These are phyloP conservation scores for Girardinus metallicus DNA, from an alignment of 2,797 vertebrate genomes.

Conservation along the genomic window DNA sequence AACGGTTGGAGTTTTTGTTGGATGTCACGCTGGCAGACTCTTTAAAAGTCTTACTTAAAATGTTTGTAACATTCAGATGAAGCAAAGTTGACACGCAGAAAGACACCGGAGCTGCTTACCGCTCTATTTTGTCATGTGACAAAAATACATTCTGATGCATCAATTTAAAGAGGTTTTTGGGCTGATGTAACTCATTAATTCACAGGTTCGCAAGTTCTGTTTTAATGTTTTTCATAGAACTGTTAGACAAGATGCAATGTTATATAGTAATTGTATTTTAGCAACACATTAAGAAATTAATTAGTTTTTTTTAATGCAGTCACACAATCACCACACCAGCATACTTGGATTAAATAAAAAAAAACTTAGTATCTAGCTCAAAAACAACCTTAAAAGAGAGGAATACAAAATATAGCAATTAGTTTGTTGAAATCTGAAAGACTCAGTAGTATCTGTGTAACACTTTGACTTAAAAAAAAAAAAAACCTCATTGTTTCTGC, in stretches of 20 bases:
- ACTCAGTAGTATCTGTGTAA: constrained; percentile 15
- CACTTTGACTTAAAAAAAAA: constrained; percentile 34
- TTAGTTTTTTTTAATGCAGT: not conserved
- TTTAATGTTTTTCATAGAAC: not conserved
- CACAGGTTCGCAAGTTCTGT: not conserved
- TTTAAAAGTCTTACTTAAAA: not conserved
- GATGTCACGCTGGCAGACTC: too few relatives aligned
- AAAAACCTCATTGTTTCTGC: constrained; percentile 36
- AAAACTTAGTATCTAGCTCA: not conserved
- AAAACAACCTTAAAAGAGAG: not conserved
- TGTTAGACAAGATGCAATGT: not conserved
- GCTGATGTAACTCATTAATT: not conserved
- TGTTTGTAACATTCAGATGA: not conserved
- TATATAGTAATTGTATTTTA: not conserved
- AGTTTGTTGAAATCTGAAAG: constrained; percentile 7
- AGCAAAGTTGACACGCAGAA: not conserved
- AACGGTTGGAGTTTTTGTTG: not conserved
- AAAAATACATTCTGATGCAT: not conserved
- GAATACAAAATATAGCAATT: constrained; percentile 4
- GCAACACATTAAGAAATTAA: not conserved
- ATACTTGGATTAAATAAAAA: not conserved
- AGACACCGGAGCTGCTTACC: not conserved
- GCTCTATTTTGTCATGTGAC: not conserved
- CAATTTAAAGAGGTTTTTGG: not conserved
- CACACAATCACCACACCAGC: not conserved